Percentiles rank a stretch among this genome's conserved stretches.
These are phyloP conservation scores for Eristalinus aeneus DNA, from an alignment of 2,888 invertebrate species.

Conservation along the genomic window DNA sequence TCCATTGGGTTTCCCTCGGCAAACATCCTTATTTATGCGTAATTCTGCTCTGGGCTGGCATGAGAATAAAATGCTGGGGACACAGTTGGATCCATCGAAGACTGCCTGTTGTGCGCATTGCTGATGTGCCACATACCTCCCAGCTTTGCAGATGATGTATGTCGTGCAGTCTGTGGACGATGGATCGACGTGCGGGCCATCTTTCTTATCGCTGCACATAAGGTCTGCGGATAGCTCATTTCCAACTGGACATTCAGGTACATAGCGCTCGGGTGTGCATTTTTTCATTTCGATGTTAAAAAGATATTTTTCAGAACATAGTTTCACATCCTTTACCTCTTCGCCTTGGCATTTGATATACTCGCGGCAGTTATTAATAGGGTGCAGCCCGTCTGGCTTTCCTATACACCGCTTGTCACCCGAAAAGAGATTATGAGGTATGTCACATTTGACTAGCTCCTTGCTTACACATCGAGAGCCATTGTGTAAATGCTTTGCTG, in stretches of 20 bases:
- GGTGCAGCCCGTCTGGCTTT: constrained; percentile 75
- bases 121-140: constrained; percentile 72
- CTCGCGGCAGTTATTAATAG: constrained; percentile 74
- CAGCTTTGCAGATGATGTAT: constrained; percentile 76
- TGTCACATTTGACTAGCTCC: constrained; percentile 81
- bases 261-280: constrained; percentile 73
- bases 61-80: constrained; percentile 74
- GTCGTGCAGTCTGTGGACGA: constrained; percentile 75
- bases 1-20: constrained; percentile 82
- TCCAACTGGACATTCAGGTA: constrained; percentile 65
- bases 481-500: constrained; percentile 81
- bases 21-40: constrained; percentile 74
- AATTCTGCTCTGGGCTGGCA: constrained; percentile 69
- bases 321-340: constrained; percentile 74
- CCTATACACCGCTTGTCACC: constrained; percentile 74
- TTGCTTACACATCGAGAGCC: constrained; percentile 81
- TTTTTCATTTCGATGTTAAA: constrained; percentile 74
- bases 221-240: constrained; percentile 41
- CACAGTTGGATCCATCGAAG: constrained; percentile 77
- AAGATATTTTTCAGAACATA: constrained; percentile 74
- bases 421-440: constrained; percentile 79
- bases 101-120: constrained; percentile 75
- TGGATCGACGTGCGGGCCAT: constrained; percentile 78
- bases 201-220: constrained; percentile 72
- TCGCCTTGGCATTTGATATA: constrained; percentile 76